These are phyloP conservation scores for Metallyticus violacea DNA, from an alignment of 2,888 invertebrate species.

Conservation along the genomic window DNA sequence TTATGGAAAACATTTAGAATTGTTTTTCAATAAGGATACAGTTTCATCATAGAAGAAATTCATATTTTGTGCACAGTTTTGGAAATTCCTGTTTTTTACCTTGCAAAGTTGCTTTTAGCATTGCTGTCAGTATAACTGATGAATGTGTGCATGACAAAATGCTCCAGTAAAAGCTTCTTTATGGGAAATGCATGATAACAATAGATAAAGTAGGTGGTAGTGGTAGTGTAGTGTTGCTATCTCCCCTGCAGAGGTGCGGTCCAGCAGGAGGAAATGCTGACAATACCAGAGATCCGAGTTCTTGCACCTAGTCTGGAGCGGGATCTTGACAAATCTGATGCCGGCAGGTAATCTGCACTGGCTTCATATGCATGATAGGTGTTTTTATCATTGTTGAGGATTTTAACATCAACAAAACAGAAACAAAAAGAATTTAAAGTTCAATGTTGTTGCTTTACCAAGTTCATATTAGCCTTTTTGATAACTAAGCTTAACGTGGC, in stretches of 20 bases:
- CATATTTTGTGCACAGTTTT: not conserved
- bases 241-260: not conserved
- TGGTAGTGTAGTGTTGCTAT: not conserved
- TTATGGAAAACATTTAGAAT: too few relatives aligned
- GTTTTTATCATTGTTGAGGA: not conserved
- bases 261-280: slow-evolving; percentile 26
- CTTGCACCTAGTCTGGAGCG: slow-evolving; percentile 79
- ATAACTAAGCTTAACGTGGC: not conserved
- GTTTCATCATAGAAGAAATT: too few relatives aligned
- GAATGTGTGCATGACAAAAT: too few relatives aligned
- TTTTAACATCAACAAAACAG: too few relatives aligned
- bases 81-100: not conserved
- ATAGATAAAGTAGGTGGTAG: not conserved
- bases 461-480: not conserved
- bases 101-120: not conserved
- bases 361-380: not conserved
- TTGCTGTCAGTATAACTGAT: too few relatives aligned
- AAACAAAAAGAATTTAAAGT: not conserved
- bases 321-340: slow-evolving; percentile 58
- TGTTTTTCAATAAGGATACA: not conserved
- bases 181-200: not conserved
- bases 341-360: slow-evolving; percentile 16
- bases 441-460: not conserved
- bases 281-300: slow-evolving; percentile 74
- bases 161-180: not conserved